phyloP scores from a whole-genome alignment of 2,888 invertebrate genomes.

The Venustoraphidia nigricollis region DNA sequence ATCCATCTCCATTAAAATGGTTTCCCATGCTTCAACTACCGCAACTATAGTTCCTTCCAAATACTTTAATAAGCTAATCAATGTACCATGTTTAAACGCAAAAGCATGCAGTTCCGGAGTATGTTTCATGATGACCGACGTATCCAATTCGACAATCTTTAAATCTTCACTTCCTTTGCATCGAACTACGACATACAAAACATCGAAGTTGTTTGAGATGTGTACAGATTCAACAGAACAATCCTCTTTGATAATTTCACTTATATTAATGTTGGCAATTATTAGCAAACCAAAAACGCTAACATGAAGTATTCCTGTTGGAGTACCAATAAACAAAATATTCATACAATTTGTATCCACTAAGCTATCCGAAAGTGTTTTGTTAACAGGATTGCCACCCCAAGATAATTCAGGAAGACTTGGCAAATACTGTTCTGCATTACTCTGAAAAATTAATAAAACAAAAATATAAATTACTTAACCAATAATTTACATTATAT shows the following conservation, averaged over 20 bases:
- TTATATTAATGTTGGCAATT: constrained; percentile 51
- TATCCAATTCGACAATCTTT: constrained; percentile 35
- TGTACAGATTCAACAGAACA: constrained; percentile 48
- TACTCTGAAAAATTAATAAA: not conserved
- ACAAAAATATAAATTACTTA: too few relatives aligned
- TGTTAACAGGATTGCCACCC: constrained; percentile 34
- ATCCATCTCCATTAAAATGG: constrained; percentile 85
- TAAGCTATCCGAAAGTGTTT: constrained; percentile 32
- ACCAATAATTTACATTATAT: too few relatives aligned
- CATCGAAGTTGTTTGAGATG: constrained; percentile 53
- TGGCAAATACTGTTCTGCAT: constrained; percentile 23
- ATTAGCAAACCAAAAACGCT: constrained; percentile 76
- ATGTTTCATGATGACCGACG: constrained; percentile 46
- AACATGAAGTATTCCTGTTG: constrained; percentile 53
- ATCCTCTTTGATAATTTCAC: constrained; percentile 33
- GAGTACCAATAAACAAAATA: constrained; percentile 64
- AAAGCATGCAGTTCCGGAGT: constrained; percentile 54
- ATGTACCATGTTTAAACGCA: constrained; percentile 58
- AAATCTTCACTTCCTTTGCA: constrained; percentile 34
- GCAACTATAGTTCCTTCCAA: constrained; percentile 63
- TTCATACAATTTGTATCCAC: constrained; percentile 47
- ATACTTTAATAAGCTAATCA: constrained; percentile 50
- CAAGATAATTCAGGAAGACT: constrained; percentile 32
- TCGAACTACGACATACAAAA: constrained; percentile 46
- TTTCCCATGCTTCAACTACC: constrained; percentile 87